Base-by-base conservation (phyloP, 2,797 vertebrate genomes). In the Takifugu ocellatus region DNA sequence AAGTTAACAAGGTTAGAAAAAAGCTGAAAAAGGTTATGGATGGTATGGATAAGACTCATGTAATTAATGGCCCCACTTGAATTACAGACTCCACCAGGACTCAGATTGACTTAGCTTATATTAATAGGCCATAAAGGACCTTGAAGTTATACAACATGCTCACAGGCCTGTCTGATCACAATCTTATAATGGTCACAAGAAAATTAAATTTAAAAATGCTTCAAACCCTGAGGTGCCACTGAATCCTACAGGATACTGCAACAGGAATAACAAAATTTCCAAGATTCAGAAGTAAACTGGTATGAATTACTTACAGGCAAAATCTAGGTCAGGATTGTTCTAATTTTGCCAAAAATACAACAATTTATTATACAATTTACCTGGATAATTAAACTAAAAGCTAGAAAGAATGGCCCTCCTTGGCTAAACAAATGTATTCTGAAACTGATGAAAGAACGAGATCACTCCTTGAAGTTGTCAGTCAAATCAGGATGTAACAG, bases 131-230 rank as follows among this genome's bases (percentile, higher is more conserved):
- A 56, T 61, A 64, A 47, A 70, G 56, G 36, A 70, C 56, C 25
- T 39, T 54, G n/a, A 66, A 66, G 21, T 51, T 51, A 21, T 70
- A 17, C 36, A 70, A 64, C 56, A 36, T 64, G 48, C 21, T 59
- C 9, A 59, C 69, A 21, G 54, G 54, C 29, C 2, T 62, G 36
- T 72, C 69, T 46, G 59, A 67, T 39, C 59, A 63, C 48, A 59
- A 59, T 44, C 33, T 66, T 24, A 59, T 54, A 55, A 50, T 59
- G 24, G 53, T 52, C n/a, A 48, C 17, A 39, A 70, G 67, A 59
- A 67, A 66, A 47, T 11, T 55, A 43, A 51, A 44, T 52, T 21
- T 59, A 62, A 57, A 61, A 65, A 33, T 3, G 46, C 17, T 47
- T 47, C 17, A 47, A 47, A 47, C 46, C 46, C 17, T 24, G 24